phyloP scores from a whole-genome alignment of 2,888 invertebrate genomes.

The Nasonia oneida region DNA sequence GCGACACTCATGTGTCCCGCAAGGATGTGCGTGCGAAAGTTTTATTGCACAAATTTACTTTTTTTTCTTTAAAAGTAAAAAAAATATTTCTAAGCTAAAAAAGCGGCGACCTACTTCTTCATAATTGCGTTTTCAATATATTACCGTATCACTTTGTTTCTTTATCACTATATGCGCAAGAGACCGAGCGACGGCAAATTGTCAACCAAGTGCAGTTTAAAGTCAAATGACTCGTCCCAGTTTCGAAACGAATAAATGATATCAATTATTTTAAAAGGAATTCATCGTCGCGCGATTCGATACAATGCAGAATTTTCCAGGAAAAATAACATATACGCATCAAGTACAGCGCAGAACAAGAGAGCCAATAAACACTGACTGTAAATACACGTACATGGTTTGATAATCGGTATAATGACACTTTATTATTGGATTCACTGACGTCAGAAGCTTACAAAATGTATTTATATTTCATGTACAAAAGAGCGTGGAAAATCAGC shows the following conservation, averaged over 20 bases:
- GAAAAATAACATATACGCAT: neutral
- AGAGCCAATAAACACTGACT: neutral
- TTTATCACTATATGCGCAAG: neutral
- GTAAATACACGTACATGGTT: neutral
- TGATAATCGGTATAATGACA: neutral
- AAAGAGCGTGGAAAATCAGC: too few relatives aligned
- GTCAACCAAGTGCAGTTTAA: constrained; percentile 1
- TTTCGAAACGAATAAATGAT: neutral
- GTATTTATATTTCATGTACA: neutral
- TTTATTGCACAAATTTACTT: constrained; percentile 11
- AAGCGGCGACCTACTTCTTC: neutral
- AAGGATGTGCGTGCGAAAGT: neutral
- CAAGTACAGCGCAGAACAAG: neutral
- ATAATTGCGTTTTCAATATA: constrained; percentile 5
- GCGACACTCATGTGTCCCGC: neutral
- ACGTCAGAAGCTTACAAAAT: neutral
- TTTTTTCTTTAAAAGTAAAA: neutral
- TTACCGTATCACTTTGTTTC: neutral
- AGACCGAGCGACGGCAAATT: neutral
- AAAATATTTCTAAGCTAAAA: constrained; percentile 11
- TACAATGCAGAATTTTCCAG: neutral
- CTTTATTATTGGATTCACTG: neutral
- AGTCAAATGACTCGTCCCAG: constrained; percentile 18
- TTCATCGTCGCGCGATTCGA: neutral
- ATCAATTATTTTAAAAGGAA: neutral